These are phyloP conservation scores for Solenopsis fugax DNA, from an alignment of 1,140 invertebrate species.

Conservation along the genomic window DNA sequence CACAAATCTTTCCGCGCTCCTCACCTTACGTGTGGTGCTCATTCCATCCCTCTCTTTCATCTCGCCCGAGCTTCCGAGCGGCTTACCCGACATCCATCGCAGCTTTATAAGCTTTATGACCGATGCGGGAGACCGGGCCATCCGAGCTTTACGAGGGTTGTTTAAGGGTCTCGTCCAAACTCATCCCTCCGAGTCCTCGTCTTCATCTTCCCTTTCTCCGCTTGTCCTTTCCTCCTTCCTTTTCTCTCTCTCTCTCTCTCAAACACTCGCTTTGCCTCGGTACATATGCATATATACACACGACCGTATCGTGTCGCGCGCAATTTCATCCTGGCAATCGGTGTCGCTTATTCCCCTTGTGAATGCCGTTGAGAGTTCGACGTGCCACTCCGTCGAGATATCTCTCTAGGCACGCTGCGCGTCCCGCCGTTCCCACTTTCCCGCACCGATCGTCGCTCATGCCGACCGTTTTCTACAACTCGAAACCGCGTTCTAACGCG, in stretches of 20 bases:
- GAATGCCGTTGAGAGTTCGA: constrained; percentile 51
- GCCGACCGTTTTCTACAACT: constrained; percentile 54
- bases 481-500: constrained; percentile 73
- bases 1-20: background rate
- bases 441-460: constrained; percentile 46
- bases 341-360: constrained; percentile 40
- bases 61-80: background rate
- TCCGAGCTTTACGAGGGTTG: constrained; percentile 70
- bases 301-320: constrained; percentile 2
- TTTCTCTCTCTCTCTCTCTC: background rate
- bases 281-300: background rate
- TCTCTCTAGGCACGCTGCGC: constrained; percentile 30
- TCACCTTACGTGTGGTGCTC: background rate
- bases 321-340: constrained; percentile 56
- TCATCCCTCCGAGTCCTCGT: background rate
- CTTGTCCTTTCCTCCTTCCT: background rate
- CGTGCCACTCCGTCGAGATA: constrained; percentile 41
- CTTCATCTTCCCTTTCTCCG: background rate
- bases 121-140: constrained; percentile 52
- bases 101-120: constrained; percentile 70
- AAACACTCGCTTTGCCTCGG: constrained; percentile 11
- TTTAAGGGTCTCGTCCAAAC: constrained; percentile 54
- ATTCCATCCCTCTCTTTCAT: constrained; percentile 4
- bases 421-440: no score
- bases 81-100: constrained; percentile 14